Evolutionary conservation across 2,888 invertebrate genomes (phyloP).

Genomic region (Odontocolon sp.): DNA sequence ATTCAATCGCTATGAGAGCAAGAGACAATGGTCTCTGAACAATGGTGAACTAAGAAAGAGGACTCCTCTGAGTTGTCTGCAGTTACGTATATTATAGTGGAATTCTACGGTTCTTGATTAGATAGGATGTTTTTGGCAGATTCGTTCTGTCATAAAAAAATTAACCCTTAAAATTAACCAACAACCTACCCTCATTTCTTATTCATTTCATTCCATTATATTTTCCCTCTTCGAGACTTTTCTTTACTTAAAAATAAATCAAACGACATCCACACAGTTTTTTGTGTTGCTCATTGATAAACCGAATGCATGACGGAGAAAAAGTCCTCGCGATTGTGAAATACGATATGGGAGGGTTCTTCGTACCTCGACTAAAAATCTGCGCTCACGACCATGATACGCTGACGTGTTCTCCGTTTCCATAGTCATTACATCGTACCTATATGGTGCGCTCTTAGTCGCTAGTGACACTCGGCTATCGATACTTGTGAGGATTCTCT

Average conservation of each 20-base stretch:
- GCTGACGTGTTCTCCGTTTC: conserved; percentile 37
- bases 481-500: conserved; percentile 55
- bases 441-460: conserved; percentile 29
- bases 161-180: conserved; percentile 73
- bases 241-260: neutral
- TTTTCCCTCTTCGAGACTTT: neutral
- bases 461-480: conserved; percentile 39
- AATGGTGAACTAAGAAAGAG: conserved; percentile 66
- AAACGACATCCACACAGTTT: neutral
- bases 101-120: conserved; percentile 41
- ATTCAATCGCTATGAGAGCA: conserved; percentile 66
- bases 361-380: conserved; percentile 13
- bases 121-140: conserved; percentile 75
- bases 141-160: conserved; percentile 74
- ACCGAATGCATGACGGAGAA: neutral
- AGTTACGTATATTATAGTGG: conserved; percentile 43
- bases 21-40: conserved; percentile 75
- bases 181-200: conserved; percentile 14
- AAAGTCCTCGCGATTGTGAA: conserved; percentile 36
- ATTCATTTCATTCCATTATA: neutral
- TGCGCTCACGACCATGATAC: neutral
- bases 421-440: conserved; percentile 15
- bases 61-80: conserved; percentile 50
- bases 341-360: conserved; percentile 41
- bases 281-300: neutral